Evolutionary conservation across 2,797 vertebrate genomes (phyloP).

Genomic region (Neosalanx taihuensis): DNA sequence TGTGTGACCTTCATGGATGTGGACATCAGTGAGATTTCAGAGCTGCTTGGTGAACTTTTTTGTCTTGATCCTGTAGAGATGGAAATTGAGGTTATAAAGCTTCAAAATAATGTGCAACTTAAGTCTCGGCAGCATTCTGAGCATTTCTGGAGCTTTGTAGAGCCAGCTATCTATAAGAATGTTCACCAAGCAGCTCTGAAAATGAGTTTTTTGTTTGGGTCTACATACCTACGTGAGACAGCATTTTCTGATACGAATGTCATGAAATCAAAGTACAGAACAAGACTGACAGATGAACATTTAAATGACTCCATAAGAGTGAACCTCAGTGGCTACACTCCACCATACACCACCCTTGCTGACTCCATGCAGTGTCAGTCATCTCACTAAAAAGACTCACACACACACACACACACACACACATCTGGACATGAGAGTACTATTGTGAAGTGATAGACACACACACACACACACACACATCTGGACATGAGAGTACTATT

Average conservation of each 20-base stretch:
- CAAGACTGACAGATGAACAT: background rate
- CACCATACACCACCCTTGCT: too few relatives aligned
- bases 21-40: background rate
- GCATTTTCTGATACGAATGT: conserved; percentile 29
- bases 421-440: too few relatives aligned
- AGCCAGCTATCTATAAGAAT: too few relatives aligned
- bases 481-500: too few relatives aligned
- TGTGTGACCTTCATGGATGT: conserved; percentile 23
- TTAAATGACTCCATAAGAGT: background rate
- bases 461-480: too few relatives aligned
- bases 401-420: too few relatives aligned
- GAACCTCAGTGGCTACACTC: background rate
- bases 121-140: background rate
- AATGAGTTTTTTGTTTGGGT: conserved; percentile 19
- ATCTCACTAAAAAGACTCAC: too few relatives aligned
- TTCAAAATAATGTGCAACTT: conserved; percentile 29
- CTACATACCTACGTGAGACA: conserved; percentile 21
- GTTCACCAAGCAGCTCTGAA: too few relatives aligned
- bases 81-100: conserved; percentile 25
- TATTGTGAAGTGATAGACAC: too few relatives aligned
- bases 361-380: too few relatives aligned
- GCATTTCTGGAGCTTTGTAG: too few relatives aligned
- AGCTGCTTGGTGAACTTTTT: too few relatives aligned
- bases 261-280: background rate
- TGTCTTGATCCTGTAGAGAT: conserved; percentile 19